A percentile compares a stretch with the other conserved stretches of the same genome.
Conservation (phyloP, 2,888 invertebrate species). For the Tetragonula carbonaria region DNA sequence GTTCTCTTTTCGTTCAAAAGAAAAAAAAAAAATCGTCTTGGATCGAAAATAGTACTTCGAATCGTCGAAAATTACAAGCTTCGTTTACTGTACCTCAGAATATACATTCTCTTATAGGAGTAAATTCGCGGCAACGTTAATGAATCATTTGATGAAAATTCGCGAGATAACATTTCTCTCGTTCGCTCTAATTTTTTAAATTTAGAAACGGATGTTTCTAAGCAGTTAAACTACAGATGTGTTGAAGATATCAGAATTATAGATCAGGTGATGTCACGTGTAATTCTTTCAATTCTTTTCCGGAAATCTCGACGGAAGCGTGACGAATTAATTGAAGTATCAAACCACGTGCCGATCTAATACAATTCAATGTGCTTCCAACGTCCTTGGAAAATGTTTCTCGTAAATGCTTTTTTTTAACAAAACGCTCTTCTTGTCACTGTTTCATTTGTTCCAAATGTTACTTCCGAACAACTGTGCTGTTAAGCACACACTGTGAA, state of each 20-base stretch:
- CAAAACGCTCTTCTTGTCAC: neutral
- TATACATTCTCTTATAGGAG: neutral
- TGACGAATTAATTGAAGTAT: slow-evolving; percentile 61
- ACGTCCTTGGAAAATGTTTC: neutral
- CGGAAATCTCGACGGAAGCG: slow-evolving; percentile 61
- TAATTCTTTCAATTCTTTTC: slow-evolving; percentile 62
- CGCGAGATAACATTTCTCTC: neutral
- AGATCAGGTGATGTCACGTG: slow-evolving; percentile 41
- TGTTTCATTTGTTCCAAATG: neutral
- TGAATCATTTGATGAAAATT: neutral
- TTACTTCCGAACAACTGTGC: neutral
- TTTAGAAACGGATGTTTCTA: neutral
- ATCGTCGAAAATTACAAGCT: neutral
- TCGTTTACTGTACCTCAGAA: neutral
- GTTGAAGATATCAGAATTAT: neutral
- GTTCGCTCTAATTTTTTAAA: neutral
- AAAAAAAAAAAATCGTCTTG: no score
- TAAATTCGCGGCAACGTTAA: neutral
- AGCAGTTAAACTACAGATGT: slow-evolving; percentile 43
- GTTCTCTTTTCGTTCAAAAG: slow-evolving; percentile 25
- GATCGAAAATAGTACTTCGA: neutral
- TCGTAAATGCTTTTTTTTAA: neutral
- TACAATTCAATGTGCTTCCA: slow-evolving; percentile 14
- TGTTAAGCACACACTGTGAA: neutral
- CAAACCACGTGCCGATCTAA: slow-evolving; percentile 56